A percentile compares a stretch with the other conserved stretches of the same genome.
Evolutionary conservation across 2,888 invertebrate species (phyloP).

Genomic region (Drosophila macrospina): DNA sequence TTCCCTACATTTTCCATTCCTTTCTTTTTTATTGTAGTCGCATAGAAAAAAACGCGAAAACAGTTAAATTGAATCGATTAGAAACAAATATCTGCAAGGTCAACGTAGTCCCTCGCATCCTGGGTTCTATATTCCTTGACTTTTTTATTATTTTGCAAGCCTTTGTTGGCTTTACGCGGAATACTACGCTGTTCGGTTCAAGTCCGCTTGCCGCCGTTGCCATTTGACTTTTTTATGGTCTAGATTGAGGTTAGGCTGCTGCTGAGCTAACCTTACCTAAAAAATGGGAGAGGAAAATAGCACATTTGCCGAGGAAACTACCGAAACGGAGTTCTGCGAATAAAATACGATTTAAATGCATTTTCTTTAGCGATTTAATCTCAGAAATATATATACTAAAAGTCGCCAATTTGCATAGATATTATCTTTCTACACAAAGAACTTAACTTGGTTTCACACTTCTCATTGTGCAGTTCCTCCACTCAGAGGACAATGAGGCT

Average conservation of each 20-base stretch:
- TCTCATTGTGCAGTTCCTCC: slow-evolving; percentile 21
- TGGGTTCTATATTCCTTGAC: slow-evolving; percentile 62
- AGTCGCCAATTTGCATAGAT: not conserved
- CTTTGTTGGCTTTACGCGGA: slow-evolving; percentile 69
- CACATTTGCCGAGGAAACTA: slow-evolving; percentile 24
- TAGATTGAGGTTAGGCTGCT: slow-evolving; percentile 18
- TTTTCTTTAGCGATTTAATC: not conserved
- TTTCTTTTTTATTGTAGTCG: slow-evolving; percentile 45
- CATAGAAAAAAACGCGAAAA: slow-evolving; percentile 37
- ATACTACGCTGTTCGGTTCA: slow-evolving; percentile 16
- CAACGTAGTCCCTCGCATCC: slow-evolving; percentile 7
- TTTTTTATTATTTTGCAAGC: slow-evolving; percentile 67
- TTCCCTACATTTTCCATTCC: slow-evolving; percentile 31
- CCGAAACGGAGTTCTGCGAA: slow-evolving; percentile 30
- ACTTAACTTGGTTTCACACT: slow-evolving; percentile 42
- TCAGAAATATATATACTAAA: not conserved
- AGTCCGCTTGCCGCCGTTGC: slow-evolving; percentile 28
- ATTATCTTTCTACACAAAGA: not conserved
- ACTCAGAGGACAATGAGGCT: slow-evolving; percentile 48
- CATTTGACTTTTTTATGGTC: slow-evolving; percentile 42
- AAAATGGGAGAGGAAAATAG: not conserved
- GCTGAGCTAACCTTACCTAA: slow-evolving; percentile 24
- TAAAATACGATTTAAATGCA: not conserved
- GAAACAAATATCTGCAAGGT: slow-evolving; percentile 51
- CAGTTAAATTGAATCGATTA: slow-evolving; percentile 81